These are phyloP conservation scores for Microtus montanus DNA, from an alignment of 2,113 vertebrate genomes.

Conservation along the genomic window DNA sequence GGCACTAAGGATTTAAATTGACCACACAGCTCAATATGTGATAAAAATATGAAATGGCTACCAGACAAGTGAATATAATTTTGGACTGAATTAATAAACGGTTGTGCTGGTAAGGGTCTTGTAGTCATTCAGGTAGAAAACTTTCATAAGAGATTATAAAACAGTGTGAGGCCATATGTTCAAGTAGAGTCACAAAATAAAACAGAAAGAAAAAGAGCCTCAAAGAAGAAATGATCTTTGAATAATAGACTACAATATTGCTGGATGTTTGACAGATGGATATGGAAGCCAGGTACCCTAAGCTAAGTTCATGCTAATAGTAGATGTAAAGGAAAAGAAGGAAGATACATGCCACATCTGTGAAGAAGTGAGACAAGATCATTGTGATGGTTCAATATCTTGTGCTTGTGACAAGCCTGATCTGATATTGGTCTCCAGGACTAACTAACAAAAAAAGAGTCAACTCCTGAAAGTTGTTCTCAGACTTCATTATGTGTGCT, in stretches of 20 bases:
- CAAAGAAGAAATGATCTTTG: not conserved
- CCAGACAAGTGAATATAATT: constrained; percentile 14
- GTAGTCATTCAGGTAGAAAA: not conserved
- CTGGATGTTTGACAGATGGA: not conserved
- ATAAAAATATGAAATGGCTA: constrained; percentile 22
- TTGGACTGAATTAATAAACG: constrained; percentile 20
- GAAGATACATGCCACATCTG: not conserved
- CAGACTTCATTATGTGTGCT: not conserved
- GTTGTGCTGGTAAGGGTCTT: not conserved
- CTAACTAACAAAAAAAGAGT: not conserved
- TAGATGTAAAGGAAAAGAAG: not conserved
- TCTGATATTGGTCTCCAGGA: not conserved
- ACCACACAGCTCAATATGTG: constrained; percentile 25
- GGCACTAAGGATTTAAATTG: not conserved
- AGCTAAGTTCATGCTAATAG: not conserved
- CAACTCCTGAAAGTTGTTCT: not conserved
- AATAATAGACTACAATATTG: not conserved
- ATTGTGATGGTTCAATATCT: not conserved
- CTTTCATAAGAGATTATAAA: constrained; percentile 30
- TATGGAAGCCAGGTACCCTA: not conserved
- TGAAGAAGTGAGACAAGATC: not conserved
- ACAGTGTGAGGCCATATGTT: not conserved
- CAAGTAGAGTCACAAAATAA: not conserved
- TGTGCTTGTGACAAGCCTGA: no score
- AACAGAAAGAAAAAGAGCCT: not conserved